Percentiles rank a stretch among this genome's conserved stretches.
phyloP scores from a whole-genome alignment of 2,113 vertebrate genomes.

The Galemys pyrenaicus region DNA sequence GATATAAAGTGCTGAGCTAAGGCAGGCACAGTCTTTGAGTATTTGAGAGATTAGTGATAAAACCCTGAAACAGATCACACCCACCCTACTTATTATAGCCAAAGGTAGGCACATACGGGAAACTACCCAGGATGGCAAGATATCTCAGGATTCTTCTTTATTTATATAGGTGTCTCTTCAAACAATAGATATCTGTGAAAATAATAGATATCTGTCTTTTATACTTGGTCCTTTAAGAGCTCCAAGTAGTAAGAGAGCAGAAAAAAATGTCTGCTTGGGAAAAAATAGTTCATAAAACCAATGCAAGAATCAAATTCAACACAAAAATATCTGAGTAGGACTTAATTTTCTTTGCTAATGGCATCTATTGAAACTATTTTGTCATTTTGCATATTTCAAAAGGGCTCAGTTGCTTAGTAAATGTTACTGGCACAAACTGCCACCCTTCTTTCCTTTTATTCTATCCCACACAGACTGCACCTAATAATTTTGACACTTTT shows the following conservation, averaged over 20 bases:
- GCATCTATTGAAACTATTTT: constrained; percentile 36
- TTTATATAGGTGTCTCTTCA: neutral
- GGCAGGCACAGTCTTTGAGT: neutral
- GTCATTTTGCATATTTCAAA: constrained; percentile 49
- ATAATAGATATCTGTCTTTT: neutral
- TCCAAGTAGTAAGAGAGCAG: neutral
- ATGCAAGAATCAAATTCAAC: neutral
- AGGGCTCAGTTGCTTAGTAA: constrained; percentile 7
- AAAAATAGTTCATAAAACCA: neutral
- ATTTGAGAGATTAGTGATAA: neutral
- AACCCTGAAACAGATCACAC: neutral
- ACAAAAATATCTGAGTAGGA: neutral
- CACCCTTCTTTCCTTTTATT: constrained; percentile 48
- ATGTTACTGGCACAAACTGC: constrained; percentile 50
- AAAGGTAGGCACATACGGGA: neutral
- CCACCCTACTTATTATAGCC: neutral
- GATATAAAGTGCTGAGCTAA: neutral
- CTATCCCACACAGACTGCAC: constrained; percentile 29
- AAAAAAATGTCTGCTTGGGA: neutral
- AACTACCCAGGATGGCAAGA: neutral
- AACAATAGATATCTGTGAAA: neutral
- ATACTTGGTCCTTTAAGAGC: neutral
- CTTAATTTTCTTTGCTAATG: neutral
- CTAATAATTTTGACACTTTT: constrained; percentile 59
- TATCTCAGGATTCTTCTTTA: neutral